phyloP scores from a whole-genome alignment of 2,888 invertebrate genomes.

The Reticulitermes lucifugus region DNA sequence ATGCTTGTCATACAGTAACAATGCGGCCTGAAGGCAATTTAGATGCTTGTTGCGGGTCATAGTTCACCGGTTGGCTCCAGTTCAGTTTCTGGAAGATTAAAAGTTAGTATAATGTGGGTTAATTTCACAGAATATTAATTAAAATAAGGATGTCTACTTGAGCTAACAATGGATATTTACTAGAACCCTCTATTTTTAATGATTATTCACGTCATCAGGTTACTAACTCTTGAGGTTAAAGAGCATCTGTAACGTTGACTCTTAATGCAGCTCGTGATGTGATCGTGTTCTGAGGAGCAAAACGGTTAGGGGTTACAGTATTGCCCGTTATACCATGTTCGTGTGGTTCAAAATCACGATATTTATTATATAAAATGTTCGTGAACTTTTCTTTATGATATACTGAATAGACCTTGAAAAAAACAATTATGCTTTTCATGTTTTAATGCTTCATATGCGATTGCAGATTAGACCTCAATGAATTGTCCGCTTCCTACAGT shows the following conservation, averaged over 20 bases:
- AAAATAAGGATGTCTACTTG: background rate
- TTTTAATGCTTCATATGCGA: too few relatives aligned
- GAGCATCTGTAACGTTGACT: background rate
- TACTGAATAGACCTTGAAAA: too few relatives aligned
- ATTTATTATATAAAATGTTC: background rate
- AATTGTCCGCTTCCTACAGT: too few relatives aligned
- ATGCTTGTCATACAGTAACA: background rate
- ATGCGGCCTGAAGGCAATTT: background rate
- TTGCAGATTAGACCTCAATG: too few relatives aligned
- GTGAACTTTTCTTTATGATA: too few relatives aligned
- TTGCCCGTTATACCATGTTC: background rate
- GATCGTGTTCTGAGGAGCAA: background rate
- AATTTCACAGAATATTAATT: background rate
- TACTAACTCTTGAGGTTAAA: background rate
- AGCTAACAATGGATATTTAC: slow-evolving; percentile 9
- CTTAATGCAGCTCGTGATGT: background rate
- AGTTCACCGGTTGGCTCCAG: slow-evolving; percentile 15
- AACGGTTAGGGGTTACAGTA: background rate
- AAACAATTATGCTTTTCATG: too few relatives aligned
- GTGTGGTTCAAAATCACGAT: background rate
- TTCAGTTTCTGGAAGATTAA: background rate
- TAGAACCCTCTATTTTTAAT: background rate
- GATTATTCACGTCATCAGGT: background rate
- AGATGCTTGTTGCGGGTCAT: background rate
- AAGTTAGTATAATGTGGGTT: background rate